phyloP scores from a whole-genome alignment of 1,140 invertebrate species.

The Saxidomus purpurata region DNA sequence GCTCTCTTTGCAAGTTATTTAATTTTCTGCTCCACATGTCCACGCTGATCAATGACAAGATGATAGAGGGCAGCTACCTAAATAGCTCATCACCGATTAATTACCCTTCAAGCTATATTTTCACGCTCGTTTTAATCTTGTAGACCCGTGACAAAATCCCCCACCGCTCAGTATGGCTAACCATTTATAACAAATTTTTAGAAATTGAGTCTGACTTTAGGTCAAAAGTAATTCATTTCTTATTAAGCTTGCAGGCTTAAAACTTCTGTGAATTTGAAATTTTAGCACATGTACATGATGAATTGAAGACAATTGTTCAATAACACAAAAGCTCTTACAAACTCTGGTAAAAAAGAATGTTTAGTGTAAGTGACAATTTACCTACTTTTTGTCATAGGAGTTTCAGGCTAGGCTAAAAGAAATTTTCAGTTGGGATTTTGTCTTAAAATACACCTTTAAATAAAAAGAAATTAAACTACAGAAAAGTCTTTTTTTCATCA shows the following conservation, averaged over 20 bases:
- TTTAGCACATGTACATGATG: background rate
- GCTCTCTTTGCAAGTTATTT: background rate
- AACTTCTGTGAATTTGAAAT: no score
- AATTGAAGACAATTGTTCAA: background rate
- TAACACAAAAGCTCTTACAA: no score
- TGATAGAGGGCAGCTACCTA: background rate
- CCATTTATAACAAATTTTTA: background rate
- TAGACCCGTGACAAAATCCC: background rate
- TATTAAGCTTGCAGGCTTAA: background rate
- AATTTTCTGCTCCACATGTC: background rate
- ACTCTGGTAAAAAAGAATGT: no score
- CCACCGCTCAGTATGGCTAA: background rate
- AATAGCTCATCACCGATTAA: background rate
- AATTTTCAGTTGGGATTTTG: no score
- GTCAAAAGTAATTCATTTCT: background rate
- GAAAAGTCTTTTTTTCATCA: no score
- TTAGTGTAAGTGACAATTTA: no score
- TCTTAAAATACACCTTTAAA: no score
- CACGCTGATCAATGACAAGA: background rate
- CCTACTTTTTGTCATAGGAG: no score
- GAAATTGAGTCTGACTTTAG: background rate
- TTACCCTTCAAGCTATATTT: conserved; percentile 15
- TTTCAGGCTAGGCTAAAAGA: no score
- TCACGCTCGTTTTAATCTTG: conserved; percentile 1
- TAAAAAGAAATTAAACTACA: no score